Conservation (phyloP, 1,140 invertebrate species). For the Leptonema lineaticorne region DNA sequence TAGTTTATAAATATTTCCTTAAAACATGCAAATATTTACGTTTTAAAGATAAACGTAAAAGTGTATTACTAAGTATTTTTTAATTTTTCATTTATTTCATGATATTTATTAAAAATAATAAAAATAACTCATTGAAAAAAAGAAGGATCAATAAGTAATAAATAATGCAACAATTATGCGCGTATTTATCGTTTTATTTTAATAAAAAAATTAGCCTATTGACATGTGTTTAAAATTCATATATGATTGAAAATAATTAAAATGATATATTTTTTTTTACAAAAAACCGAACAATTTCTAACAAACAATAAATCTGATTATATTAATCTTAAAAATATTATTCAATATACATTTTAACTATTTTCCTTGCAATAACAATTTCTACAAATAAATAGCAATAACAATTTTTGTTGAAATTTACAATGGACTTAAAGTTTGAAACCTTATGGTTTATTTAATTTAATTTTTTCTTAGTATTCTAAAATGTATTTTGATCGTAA, state of each 20-base stretch:
- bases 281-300: constrained; percentile 24
- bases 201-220: constrained; percentile 23
- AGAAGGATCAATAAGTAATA: neutral
- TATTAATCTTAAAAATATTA: constrained; percentile 18
- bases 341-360: constrained; percentile 24
- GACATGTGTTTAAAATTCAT: constrained; percentile 19
- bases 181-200: constrained; percentile 22
- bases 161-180: neutral
- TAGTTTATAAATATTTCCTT: no score
- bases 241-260: constrained; percentile 13
- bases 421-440: constrained; percentile 24
- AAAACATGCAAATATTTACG: no score
- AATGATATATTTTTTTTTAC: constrained; percentile 19
- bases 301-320: constrained; percentile 25
- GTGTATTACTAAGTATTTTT: neutral
- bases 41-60: no score
- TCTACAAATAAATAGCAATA: constrained; percentile 32
- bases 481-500: constrained; percentile 2
- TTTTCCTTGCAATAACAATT: constrained; percentile 23
- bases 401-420: constrained; percentile 27
- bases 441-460: neutral
- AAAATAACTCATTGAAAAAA: neutral
- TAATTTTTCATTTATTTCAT: neutral
- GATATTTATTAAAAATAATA: neutral
- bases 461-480: constrained; percentile 5